These are phyloP conservation scores for Sphenodon punctatus DNA, from an alignment of 2,797 vertebrate genomes.

Conservation along the genomic window DNA sequence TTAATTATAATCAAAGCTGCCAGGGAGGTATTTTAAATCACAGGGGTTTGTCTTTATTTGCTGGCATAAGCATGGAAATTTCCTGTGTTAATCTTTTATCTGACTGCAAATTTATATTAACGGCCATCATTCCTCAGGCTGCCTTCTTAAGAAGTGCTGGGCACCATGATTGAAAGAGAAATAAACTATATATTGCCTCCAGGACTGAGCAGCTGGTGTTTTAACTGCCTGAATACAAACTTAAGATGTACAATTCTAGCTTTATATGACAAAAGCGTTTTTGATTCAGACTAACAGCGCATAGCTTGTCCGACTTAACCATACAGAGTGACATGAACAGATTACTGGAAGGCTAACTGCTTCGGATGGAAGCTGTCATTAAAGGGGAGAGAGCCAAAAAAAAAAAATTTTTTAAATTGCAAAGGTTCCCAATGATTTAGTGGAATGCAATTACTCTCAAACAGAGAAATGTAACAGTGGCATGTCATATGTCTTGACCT, in stretches of 20 bases:
- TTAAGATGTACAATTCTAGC: conserved; percentile 30
- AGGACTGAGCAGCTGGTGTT: conserved; percentile 44
- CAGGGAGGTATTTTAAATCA: conserved; percentile 65
- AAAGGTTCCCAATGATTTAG: neutral
- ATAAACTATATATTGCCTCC: conserved; percentile 42
- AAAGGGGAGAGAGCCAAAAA: neutral
- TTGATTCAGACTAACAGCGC: conserved; percentile 10
- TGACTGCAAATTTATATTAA: conserved; percentile 69
- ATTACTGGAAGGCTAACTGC: conserved; percentile 8
- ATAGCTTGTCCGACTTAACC: conserved; percentile 1
- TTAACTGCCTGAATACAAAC: conserved; percentile 53
- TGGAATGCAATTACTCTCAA: neutral
- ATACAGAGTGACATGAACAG: neutral
- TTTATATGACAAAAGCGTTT: conserved; percentile 24
- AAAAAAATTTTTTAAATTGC: neutral
- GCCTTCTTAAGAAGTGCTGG: conserved; percentile 31
- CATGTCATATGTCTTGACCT: neutral
- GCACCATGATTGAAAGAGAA: conserved; percentile 48
- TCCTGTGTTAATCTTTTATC: conserved; percentile 63
- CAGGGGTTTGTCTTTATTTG: conserved; percentile 49
- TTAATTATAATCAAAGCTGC: conserved; percentile 75
- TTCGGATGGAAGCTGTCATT: neutral
- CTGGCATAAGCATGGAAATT: conserved; percentile 41
- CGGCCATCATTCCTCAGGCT: conserved; percentile 43
- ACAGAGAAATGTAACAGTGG: neutral